Evolutionary conservation across 2,888 invertebrate species (phyloP), one percentile per base, ranked within the genome.

Genomic region (Sphecodes monilicornis): DNA sequence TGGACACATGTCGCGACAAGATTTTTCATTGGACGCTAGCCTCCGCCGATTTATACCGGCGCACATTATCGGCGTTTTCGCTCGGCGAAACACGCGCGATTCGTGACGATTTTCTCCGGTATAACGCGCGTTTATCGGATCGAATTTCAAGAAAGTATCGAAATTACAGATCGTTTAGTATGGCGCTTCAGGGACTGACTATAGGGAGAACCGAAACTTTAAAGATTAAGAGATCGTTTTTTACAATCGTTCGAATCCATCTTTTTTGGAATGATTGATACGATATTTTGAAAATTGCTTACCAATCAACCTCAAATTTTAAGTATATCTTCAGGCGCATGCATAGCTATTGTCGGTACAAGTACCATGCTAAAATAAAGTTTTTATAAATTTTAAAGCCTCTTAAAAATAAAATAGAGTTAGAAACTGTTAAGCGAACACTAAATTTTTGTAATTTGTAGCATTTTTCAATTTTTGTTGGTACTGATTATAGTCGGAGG

Each of bases 1-100:
- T 36, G 66, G 66, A 66, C 66, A 66, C 66, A 66, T 66, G 66
- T 66, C 66, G 13, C 16, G 66, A 72, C 79, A 46, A 54, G 36
- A 72, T 54, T 78, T 50, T 60, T 26, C 71, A 54, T 16, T 46
- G 26, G 39, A 16, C 36, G 66, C n/a, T 39, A 36, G 39, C 36
- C 22, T 66, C 66, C 66, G 39, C 10, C 22, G 66, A 66, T 66
- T 32, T 36, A 22, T 16, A 1, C 64, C 64, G 36, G 39, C 50
- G 11, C 36, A n/a, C 22, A 66, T 66, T 22, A 66, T 22, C 36
- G n/a, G 66, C 11, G 22, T 46, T 46, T 43, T 1, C 43, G 18
- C 26, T 29, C 32, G 54, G 41, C 22, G 50, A 50, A 64, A 64
- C 64, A 32, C 26, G 13, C 60, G 60, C 29, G 29, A 29, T 26